Base-by-base conservation (phyloP, 1,140 invertebrate species). In the Holcopasites calliopsidis region DNA sequence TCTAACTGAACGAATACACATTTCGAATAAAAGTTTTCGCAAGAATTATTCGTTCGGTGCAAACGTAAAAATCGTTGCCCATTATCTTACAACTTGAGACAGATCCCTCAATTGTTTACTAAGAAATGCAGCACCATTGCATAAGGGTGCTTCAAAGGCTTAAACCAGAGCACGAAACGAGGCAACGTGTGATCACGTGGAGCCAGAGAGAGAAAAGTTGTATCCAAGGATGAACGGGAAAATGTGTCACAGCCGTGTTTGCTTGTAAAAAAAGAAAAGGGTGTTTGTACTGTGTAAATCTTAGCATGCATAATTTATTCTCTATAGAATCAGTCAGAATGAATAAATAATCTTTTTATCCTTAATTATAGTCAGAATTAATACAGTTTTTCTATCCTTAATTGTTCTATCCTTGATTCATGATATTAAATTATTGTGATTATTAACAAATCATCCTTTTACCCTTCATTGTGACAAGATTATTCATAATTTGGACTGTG, bases 161-260 rank as follows among this genome's bases (percentile, higher is more conserved):
- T 65, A 65, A 83, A 70, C 42, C 42, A 42, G 26, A 75, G n/a
- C 26, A 57, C 38, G 60, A 52, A 61, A 76, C 50, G 38, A 72
- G 35, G 47, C 44, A 77, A 81, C 35, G 21, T 71, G 73, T 70
- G 61, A 79, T 83, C 75, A 75, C 81, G 71, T 74, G 52, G 68
- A 79, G 47, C 62, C 72, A 83, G 55, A 83, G 60, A 76, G 77
- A 83, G 13, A 69, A 33, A 28, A 38, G 31, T 74, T 40, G 35
- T 55, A 21, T 42, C 11, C 4, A 38, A 68, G 8, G 31, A 3
- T 61, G 21, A 66, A 21, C 66, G 71, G 65, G 52, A 60, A 66
- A 40, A 66, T 64, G 13, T 65, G 57, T 35, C 23, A 38, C 47
- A 23, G 44, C 31, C 21, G 38, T 65, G 21, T 74, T 31, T 28